phyloP scores from a whole-genome alignment of 2,888 invertebrate genomes.

The Conomelus anceps region DNA sequence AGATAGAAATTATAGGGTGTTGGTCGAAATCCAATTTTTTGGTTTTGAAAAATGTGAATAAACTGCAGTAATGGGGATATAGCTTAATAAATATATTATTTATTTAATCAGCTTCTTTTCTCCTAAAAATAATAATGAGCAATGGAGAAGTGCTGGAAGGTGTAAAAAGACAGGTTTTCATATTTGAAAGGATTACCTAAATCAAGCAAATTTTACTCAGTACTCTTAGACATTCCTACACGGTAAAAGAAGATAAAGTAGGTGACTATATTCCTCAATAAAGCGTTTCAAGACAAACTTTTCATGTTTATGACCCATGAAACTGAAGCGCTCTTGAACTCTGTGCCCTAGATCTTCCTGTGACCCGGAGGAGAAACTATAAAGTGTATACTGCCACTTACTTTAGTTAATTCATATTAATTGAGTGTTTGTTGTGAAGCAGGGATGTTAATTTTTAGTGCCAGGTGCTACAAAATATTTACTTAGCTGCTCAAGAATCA shows the following conservation, averaged over 20 bases:
- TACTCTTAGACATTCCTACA: neutral
- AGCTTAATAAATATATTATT: too few relatives aligned
- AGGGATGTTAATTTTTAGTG: neutral
- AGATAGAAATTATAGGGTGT: too few relatives aligned
- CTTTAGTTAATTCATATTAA: neutral
- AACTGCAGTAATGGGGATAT: too few relatives aligned
- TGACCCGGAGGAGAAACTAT: neutral
- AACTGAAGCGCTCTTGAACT: neutral
- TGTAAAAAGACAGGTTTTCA: too few relatives aligned
- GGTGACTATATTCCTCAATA: neutral
- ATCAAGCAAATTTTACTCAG: neutral
- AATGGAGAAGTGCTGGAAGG: too few relatives aligned
- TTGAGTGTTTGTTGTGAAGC: neutral
- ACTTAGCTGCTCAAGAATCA: slow-evolving; percentile 6
- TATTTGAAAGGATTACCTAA: neutral
- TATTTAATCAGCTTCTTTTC: too few relatives aligned
- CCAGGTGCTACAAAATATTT: neutral
- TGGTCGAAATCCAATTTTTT: too few relatives aligned
- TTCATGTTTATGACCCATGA: neutral
- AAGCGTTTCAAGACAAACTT: neutral
- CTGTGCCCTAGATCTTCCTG: neutral
- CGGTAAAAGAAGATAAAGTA: too few relatives aligned
- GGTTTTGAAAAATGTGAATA: too few relatives aligned
- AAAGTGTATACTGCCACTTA: neutral
- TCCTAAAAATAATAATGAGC: too few relatives aligned